Conservation (phyloP, 37 sponge, comb jelly and placozoan genomes). For the Theonella swinhoei region DNA sequence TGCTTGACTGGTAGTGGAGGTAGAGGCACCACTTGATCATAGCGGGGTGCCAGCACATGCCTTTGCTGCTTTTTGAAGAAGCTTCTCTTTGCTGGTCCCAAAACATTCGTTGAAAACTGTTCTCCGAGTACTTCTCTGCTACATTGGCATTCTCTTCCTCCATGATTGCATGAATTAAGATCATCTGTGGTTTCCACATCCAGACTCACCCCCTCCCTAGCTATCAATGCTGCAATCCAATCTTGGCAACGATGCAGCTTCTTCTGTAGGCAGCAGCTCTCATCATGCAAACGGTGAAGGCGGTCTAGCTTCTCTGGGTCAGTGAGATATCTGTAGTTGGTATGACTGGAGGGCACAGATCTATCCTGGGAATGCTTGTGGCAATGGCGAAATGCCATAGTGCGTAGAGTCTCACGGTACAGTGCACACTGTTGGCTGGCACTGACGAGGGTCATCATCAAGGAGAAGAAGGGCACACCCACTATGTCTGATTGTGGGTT, state of each 20-base stretch:
- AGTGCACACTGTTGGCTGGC: not conserved
- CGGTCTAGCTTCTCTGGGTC: not conserved
- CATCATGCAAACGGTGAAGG: not conserved
- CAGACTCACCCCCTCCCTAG: not conserved
- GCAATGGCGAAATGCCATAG: not conserved
- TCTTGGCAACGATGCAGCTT: not conserved
- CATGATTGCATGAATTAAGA: not conserved
- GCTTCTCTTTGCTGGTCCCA: constrained; percentile 33
- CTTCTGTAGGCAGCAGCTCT: not conserved
- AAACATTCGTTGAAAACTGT: constrained; percentile 33
- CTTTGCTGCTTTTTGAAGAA: not conserved
- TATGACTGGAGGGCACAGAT: not conserved
- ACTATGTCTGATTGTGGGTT: not conserved
- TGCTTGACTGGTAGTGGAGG: constrained; percentile 39
- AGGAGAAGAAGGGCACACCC: not conserved
- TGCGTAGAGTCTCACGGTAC: not conserved
- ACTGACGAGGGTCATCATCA: no score
- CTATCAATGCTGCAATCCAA: not conserved
- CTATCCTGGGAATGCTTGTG: not conserved
- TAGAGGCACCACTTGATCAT: constrained; percentile 58
- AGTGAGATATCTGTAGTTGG: constrained; percentile 5
- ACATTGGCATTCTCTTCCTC: not conserved
- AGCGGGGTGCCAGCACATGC: constrained; percentile 49
- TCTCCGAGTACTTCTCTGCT: not conserved
- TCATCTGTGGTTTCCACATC: not conserved